A percentile compares a stretch with the other conserved stretches of the same genome.
phyloP scores from a whole-genome alignment of 2,797 vertebrate genomes.

The Chrysocyon brachyurus region DNA sequence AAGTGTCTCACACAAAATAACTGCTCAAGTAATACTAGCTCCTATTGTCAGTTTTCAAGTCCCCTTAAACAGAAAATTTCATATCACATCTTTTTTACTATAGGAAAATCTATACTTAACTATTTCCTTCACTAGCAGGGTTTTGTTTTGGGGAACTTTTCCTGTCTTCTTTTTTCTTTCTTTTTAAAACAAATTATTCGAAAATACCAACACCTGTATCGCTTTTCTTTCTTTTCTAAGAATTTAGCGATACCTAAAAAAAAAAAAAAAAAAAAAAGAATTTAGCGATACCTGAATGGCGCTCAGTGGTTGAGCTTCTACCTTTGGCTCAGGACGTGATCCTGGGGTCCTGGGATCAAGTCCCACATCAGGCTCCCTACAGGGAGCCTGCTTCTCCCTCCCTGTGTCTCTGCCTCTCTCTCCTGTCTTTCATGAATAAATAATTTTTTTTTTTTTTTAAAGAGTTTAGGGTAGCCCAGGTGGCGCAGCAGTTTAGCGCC shows the following conservation, averaged over 20 bases:
- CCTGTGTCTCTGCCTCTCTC: background rate
- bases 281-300: too few relatives aligned
- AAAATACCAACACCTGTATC: background rate
- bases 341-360: background rate
- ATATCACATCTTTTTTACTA: background rate
- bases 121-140: slow-evolving; percentile 5
- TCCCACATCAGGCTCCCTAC: background rate
- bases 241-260: too few relatives aligned
- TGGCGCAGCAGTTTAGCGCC: too few relatives aligned
- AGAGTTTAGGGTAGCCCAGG: too few relatives aligned
- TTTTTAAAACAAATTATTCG: slow-evolving; percentile 3
- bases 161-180: background rate
- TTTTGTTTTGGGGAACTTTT: background rate
- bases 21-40: background rate
- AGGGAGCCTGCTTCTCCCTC: background rate
- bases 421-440: background rate
- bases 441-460: too few relatives aligned
- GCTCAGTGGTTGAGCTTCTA: too few relatives aligned
- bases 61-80: background rate
- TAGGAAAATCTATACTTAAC: background rate
- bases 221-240: too few relatives aligned
- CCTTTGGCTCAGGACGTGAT: background rate
- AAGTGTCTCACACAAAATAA: background rate
- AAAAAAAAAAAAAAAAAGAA: too few relatives aligned
- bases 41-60: background rate